phyloP scores from a whole-genome alignment of 2,888 invertebrate species.

The Sminthurinus aureus region DNA sequence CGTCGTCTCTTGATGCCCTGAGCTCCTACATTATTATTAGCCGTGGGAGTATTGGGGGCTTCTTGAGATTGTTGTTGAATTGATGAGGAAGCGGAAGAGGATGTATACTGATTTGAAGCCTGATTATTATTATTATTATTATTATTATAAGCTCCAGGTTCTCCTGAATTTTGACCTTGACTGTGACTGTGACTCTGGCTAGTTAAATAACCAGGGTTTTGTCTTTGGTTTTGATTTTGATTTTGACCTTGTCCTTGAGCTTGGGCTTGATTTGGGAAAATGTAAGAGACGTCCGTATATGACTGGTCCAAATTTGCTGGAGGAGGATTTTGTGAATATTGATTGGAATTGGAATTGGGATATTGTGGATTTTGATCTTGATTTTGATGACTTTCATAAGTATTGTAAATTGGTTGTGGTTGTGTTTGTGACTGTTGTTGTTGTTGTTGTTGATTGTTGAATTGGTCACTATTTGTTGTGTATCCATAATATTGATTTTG shows the following conservation, averaged over 20 bases:
- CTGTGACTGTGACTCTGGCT: conserved; percentile 19
- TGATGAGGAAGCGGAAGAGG: neutral
- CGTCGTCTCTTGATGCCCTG: neutral
- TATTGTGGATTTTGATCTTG: neutral
- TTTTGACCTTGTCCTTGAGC: neutral
- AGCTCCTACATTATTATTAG: neutral
- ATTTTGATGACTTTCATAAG: neutral
- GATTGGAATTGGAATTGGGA: conserved; percentile 29
- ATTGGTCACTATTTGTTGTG: conserved; percentile 36
- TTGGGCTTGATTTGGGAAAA: conserved; percentile 18
- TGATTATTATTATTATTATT: conserved; percentile 13
- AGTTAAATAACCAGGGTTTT: neutral
- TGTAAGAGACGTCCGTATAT: conserved; percentile 39
- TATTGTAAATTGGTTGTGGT: conserved; percentile 28
- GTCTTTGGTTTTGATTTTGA: neutral
- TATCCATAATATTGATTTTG: conserved; percentile 19
- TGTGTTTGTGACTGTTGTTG: conserved; percentile 39
- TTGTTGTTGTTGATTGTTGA: conserved; percentile 31
- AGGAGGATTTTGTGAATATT: conserved; percentile 36
- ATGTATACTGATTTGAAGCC: neutral
- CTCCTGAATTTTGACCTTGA: conserved; percentile 34
- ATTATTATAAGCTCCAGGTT: conserved; percentile 22
- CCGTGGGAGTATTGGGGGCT: neutral
- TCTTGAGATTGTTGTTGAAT: neutral
- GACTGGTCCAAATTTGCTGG: conserved; percentile 22